phyloP scores from a whole-genome alignment of 1,140 invertebrate species.

The Nasonia vitripennis region DNA sequence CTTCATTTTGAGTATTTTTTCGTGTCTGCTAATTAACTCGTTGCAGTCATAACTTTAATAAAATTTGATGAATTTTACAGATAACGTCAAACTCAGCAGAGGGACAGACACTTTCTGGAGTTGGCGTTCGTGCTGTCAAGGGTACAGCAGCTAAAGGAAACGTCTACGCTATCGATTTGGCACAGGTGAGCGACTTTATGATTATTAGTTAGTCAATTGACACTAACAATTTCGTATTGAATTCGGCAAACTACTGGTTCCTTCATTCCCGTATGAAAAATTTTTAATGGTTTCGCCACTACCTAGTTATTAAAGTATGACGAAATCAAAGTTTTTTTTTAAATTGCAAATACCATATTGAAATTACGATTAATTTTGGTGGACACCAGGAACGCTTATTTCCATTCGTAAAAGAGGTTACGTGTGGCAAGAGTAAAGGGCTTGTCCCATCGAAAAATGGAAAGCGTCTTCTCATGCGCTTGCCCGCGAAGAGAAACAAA shows the following conservation, averaged over 20 bases:
- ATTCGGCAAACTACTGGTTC: too few species aligned
- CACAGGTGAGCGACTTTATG: not conserved
- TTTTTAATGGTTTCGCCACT: too few species aligned
- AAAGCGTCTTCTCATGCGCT: conserved; percentile 3
- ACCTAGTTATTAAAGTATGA: not conserved
- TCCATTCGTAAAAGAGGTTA: not conserved
- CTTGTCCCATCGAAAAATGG: not conserved
- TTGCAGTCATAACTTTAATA: not conserved
- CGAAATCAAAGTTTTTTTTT: not conserved
- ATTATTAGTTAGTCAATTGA: not conserved
- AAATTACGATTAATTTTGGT: conserved; percentile 26
- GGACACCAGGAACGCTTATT: conserved; percentile 9
- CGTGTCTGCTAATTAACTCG: not conserved
- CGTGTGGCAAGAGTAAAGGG: conserved; percentile 2
- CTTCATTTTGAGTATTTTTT: too few species aligned
- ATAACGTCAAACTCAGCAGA: not conserved
- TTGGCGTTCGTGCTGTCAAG: not conserved
- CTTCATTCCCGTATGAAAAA: too few species aligned
- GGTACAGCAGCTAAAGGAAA: not conserved
- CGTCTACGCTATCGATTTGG: not conserved
- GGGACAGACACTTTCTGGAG: not conserved
- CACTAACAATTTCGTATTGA: too few species aligned
- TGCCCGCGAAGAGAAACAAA: conserved; percentile 17
- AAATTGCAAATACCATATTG: not conserved
- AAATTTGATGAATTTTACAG: not conserved